Percentiles rank a stretch among this genome's conserved stretches.
Conservation (phyloP, 2,113 vertebrate genomes). For the Hippocampus barbouri region DNA sequence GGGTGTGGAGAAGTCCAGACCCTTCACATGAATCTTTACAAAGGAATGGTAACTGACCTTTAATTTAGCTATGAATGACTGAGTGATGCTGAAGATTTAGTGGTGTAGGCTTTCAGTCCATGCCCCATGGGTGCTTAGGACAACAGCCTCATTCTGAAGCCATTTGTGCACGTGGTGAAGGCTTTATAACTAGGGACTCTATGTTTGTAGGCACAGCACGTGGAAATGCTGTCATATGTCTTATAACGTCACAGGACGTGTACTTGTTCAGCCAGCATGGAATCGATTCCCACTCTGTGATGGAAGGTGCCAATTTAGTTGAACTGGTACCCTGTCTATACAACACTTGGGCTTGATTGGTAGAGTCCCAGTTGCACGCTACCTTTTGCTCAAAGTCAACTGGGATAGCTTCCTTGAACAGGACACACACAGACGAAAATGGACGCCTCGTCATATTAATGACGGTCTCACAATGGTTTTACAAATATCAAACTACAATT, state of each 20-base stretch:
- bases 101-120: constrained; percentile 7
- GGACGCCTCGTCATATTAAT: background rate
- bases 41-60: constrained; percentile 13
- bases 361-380: background rate
- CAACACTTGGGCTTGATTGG: background rate
- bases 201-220: background rate
- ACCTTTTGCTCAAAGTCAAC: background rate
- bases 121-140: background rate
- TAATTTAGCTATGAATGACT: background rate
- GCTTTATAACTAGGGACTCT: background rate
- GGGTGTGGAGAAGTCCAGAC: background rate
- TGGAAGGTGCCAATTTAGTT: background rate
- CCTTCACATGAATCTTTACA: background rate
- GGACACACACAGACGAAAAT: background rate
- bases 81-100: constrained; percentile 18
- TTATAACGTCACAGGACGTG: background rate
- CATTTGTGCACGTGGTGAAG: background rate
- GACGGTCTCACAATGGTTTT: background rate
- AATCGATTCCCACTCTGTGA: background rate
- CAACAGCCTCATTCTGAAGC: background rate
- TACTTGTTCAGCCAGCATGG: background rate
- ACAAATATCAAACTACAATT: background rate
- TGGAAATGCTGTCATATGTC: no score
- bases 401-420: background rate
- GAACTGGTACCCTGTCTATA: background rate